These are phyloP conservation scores for Serrognathus titanus DNA, from an alignment of 2,888 invertebrate species.

Conservation along the genomic window DNA sequence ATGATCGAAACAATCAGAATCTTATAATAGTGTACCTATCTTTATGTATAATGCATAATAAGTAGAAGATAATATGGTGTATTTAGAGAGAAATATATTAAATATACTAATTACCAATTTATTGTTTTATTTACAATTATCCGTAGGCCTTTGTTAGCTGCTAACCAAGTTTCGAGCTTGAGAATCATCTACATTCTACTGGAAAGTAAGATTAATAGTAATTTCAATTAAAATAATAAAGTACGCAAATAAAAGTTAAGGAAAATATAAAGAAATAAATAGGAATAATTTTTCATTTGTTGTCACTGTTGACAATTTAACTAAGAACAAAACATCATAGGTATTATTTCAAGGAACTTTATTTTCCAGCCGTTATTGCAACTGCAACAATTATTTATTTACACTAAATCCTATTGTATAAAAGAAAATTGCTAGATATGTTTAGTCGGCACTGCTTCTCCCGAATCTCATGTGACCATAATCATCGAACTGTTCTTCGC, in stretches of 20 bases:
- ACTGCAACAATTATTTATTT: conserved; percentile 4
- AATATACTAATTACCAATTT: background rate
- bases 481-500: conserved; percentile 67
- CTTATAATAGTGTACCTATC: background rate
- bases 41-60: background rate
- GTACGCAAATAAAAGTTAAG: too few species aligned
- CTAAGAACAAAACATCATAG: too few species aligned
- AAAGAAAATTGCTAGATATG: conserved; percentile 3
- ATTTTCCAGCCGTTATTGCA: conserved; percentile 10
- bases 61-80: conserved; percentile 1
- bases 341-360: conserved; percentile 5
- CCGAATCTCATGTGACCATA: conserved; percentile 75
- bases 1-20: background rate
- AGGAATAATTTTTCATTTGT: too few species aligned
- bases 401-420: background rate
- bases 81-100: conserved; percentile 1
- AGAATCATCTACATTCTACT: too few species aligned
- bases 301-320: too few species aligned
- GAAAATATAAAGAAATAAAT: too few species aligned
- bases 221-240: too few species aligned
- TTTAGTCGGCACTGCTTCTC: conserved; percentile 49
- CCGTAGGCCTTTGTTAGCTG: too few species aligned
- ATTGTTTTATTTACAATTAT: background rate
- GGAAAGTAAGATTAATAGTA: too few species aligned
- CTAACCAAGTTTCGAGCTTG: too few species aligned